Evolutionary conservation across 2,797 vertebrate species (phyloP).

Genomic region (Spinibarbus caldwelli): DNA sequence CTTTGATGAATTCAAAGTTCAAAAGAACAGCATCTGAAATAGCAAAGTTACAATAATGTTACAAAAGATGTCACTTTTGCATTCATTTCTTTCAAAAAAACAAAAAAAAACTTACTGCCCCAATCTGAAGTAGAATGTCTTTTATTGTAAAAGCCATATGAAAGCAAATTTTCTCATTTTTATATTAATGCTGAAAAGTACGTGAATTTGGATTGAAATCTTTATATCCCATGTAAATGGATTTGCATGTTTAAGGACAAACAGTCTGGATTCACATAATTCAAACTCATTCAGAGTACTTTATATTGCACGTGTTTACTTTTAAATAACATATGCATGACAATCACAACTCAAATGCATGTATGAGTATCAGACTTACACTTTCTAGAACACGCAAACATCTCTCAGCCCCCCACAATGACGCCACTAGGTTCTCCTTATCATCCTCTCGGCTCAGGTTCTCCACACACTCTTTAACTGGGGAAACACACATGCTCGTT

Average conservation of each 20-base stretch:
- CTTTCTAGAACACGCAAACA: constrained; percentile 97
- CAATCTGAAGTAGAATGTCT: not conserved
- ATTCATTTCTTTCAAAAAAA: too few species aligned
- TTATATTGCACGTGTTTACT: not conserved
- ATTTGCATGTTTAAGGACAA: not conserved
- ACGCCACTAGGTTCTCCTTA: constrained; percentile 92
- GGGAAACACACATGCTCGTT: not conserved
- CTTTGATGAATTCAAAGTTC: too few species aligned
- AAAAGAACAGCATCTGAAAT: too few species aligned
- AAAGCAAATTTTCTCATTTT: not conserved
- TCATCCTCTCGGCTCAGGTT: constrained; percentile 89
- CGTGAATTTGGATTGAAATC: not conserved
- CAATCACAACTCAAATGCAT: not conserved
- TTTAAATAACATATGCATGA: not conserved
- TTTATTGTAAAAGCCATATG: not conserved
- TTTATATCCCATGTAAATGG: not conserved
- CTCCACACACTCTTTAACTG: constrained; percentile 95
- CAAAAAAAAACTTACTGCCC: not conserved
- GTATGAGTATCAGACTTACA: constrained; percentile 77
- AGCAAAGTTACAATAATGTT: too few species aligned
- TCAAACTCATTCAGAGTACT: not conserved
- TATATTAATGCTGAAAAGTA: not conserved
- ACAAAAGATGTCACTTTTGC: too few species aligned
- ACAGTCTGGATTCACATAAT: not conserved
- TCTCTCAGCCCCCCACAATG: constrained; percentile 94